Evolutionary conservation across 1,140 invertebrate genomes (phyloP), one percentile per base, ranked within the genome.

Genomic region (Pomacea maculata): DNA sequence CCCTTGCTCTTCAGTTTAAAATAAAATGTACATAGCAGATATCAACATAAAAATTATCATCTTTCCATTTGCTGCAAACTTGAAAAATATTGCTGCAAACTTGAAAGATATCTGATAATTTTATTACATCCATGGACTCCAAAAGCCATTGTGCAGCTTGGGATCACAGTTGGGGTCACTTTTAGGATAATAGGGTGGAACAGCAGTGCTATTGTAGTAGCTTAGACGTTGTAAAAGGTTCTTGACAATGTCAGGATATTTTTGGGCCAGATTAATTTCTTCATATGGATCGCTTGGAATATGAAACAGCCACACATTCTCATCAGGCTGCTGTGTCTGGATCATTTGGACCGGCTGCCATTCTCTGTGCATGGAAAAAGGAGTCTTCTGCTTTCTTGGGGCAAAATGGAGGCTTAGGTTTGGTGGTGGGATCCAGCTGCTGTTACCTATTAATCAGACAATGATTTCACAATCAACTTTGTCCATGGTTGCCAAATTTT

Each of bases 281-380:
- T 88, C 87, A 57, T 74, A 76, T 7, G 88, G 87, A 78, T 89
- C 88, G 2, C 75, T 55, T 12, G 65, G 75, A 45, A 89, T 83
- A 70, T 89, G 85, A 76, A 88, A 89, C 21, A 89, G 78, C 87
- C 87, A 89, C 1, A 88, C 71, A 72, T 89, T 89, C 45, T 89
- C 86, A 9, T 78, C 55, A 17, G 25, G 57, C 21, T 17, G 45
- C 14, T 67, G 45, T 45, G n/a, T 57, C 65, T 57, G 7, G 19
- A 8, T 9, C 55, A 19, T 34, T 76, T 45, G 11, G 11, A 61
- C 11, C 11, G 8, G 57, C 57, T 61, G 57, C 57, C 57, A 14
- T 61, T 61, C 57, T 17, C 9, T 54, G 25, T 45, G 34, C 34
- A 45, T 45, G 34, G 34, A 45, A 63, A n/a, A 54, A 72, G 54